Evolutionary conservation across 53 echinoderm and acorn worm species (phyloP).

Genomic region (Hippasteria phrygiana): DNA sequence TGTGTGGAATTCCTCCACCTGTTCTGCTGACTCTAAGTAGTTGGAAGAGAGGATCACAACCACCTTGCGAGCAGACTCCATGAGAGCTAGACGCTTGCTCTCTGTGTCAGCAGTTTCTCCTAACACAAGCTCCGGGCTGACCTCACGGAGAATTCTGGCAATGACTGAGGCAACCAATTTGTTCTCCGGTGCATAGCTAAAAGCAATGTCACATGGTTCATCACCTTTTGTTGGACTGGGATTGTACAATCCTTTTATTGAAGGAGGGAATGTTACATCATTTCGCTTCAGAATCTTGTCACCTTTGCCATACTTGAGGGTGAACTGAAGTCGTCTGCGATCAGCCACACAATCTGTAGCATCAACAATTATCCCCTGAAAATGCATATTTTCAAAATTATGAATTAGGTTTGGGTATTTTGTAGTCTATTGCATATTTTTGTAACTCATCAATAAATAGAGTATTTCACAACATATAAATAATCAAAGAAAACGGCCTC

Average conservation of each 20-base stretch:
- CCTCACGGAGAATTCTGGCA: conserved; percentile 29
- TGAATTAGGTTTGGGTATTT: no score
- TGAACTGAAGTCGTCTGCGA: conserved; percentile 50
- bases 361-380: conserved; percentile 9
- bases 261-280: conserved; percentile 17
- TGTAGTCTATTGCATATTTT: no score
- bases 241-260: neutral
- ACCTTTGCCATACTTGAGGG: conserved; percentile 15
- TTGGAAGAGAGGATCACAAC: conserved; percentile 82
- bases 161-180: conserved; percentile 68
- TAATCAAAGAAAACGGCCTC: no score
- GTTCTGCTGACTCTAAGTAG: conserved; percentile 88
- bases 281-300: conserved; percentile 41
- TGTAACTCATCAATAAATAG: no score
- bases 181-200: conserved; percentile 82
- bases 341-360: conserved; percentile 23
- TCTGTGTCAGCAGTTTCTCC: conserved; percentile 57
- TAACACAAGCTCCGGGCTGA: conserved; percentile 70
- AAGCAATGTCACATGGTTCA: conserved; percentile 67
- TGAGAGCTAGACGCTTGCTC: conserved; percentile 67
- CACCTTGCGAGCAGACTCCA: conserved; percentile 81
- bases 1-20: conserved; percentile 93
- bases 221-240: neutral
- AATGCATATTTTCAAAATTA: neutral
- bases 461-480: no score